Evolutionary conservation across 1,140 invertebrate genomes (phyloP).

Genomic region (Bombus terrestris): DNA sequence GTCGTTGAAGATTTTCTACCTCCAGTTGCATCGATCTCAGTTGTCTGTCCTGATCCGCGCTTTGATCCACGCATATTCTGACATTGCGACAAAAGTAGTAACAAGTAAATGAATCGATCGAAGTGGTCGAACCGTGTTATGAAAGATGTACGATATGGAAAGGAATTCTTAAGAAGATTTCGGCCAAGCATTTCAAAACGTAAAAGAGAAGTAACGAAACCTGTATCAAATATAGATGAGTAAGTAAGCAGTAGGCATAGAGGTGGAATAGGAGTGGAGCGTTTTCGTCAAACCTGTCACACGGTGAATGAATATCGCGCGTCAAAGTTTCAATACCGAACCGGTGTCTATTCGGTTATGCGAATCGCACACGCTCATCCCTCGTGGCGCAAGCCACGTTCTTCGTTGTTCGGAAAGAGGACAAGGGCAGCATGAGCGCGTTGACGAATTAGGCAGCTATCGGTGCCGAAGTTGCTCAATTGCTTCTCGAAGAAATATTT

Average conservation of each 20-base stretch:
- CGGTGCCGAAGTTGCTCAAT: slow-evolving; percentile 38
- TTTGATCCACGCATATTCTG: slow-evolving; percentile 76
- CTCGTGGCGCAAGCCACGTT: slow-evolving; percentile 49
- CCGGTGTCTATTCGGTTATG: slow-evolving; percentile 34
- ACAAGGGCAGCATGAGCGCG: slow-evolving; percentile 54
- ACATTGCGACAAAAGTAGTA: neutral
- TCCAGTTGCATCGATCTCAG: slow-evolving; percentile 82
- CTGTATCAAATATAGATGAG: neutral
- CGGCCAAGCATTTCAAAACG: neutral
- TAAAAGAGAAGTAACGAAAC: neutral
- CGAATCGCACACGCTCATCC: slow-evolving; percentile 35
- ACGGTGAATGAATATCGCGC: neutral
- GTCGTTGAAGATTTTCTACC: slow-evolving; percentile 83
- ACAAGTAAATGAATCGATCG: neutral
- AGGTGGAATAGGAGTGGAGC: neutral
- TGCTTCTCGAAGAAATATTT: slow-evolving; percentile 30
- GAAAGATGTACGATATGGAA: neutral
- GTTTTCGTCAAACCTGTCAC: neutral
- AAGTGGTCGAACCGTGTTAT: neutral
- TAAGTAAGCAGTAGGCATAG: neutral
- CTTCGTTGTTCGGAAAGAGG: slow-evolving; percentile 44
- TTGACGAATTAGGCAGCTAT: slow-evolving; percentile 48
- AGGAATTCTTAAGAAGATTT: neutral
- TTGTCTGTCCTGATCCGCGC: slow-evolving; percentile 74
- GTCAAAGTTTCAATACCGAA: slow-evolving; percentile 35